A percentile compares a stretch with the other conserved stretches of the same genome.
Evolutionary conservation across 2,888 invertebrate species (phyloP).

Genomic region (Glaucopsyche alexis): DNA sequence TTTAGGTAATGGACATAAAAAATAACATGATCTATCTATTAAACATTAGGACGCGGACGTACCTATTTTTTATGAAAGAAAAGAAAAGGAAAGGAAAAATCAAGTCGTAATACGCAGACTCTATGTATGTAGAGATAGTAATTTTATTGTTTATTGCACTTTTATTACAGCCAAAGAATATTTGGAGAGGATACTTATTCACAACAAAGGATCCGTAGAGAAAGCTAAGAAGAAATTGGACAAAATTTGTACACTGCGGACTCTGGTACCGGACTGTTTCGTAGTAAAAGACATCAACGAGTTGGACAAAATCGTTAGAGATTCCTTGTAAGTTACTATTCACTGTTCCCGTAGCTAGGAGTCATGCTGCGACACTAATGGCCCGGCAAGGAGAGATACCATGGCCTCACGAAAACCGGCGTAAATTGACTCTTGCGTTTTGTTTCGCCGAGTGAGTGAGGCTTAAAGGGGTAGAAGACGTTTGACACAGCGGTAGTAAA

Average conservation of each 20-base stretch:
- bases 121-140: background rate
- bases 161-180: conserved; percentile 51
- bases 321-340: conserved; percentile 47
- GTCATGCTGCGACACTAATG: background rate
- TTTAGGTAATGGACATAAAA: too few relatives aligned
- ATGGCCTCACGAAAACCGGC: background rate
- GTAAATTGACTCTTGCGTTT: too few relatives aligned
- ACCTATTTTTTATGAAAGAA: too few relatives aligned
- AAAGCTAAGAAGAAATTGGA: conserved; percentile 54
- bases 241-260: conserved; percentile 54
- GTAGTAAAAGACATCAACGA: conserved; percentile 40
- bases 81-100: too few relatives aligned
- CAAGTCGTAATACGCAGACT: too few relatives aligned
- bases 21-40: too few relatives aligned
- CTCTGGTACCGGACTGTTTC: conserved; percentile 53
- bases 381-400: background rate
- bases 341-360: background rate
- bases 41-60: too few relatives aligned
- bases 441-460: too few relatives aligned
- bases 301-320: conserved; percentile 41
- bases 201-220: conserved; percentile 55
- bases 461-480: too few relatives aligned
- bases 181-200: conserved; percentile 51
- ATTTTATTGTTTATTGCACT: too few relatives aligned
- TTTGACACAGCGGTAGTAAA: too few relatives aligned